Base-by-base conservation (phyloP, 2,888 invertebrate species). In the Pollenia griseotomentosa region DNA sequence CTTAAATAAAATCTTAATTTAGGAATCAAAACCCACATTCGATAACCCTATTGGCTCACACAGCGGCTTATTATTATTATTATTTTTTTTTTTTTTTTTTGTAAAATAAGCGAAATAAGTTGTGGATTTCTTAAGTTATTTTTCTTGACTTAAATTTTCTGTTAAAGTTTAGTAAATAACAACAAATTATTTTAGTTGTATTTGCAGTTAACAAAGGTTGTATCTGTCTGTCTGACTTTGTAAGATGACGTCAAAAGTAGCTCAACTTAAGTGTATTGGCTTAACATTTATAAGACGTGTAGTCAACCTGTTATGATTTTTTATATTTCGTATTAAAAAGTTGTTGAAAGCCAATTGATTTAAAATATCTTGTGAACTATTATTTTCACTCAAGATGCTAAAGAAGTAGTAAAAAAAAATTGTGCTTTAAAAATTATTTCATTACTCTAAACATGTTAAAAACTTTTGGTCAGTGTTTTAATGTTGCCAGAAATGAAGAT, bases 91-190 rank as follows among this genome's bases (percentile, higher is more conserved):
- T 33, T 33, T 33, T 33, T 33, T 6, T 33, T 33, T 33, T 33
- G 4, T 23, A 2, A 2, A 23, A 23, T 23, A 23, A 23, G 23
- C 23, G 2, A 63, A 6, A 42, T 14, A 42, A 63, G 16, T 48
- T 46, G 2, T 65, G 46, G 46, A 12, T 66, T 46, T 23, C 23
- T 66, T 66, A 23, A 66, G 44, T 23, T 40, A 59, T 70, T 44
- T 46, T 42, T 42, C 14, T 44, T 53, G 53, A 19, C 14, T 57
- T 44, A 42, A 71, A 71, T 14, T 11, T 55, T 44, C 33, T 57
- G 44, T 23, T 40, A 10, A 70, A 53, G 4, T 57, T 71, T 44
- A 59, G n/a, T 46, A 46, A 23, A 11, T 46, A 33, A 23, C 6
- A n/a, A 14, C 12, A 46, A 46, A 73, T 33, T 10, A 33, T 23